Percentiles rank a stretch among this genome's conserved stretches.
phyloP scores from a whole-genome alignment of 2,113 vertebrate genomes.

The Dromiciops gliroides region DNA sequence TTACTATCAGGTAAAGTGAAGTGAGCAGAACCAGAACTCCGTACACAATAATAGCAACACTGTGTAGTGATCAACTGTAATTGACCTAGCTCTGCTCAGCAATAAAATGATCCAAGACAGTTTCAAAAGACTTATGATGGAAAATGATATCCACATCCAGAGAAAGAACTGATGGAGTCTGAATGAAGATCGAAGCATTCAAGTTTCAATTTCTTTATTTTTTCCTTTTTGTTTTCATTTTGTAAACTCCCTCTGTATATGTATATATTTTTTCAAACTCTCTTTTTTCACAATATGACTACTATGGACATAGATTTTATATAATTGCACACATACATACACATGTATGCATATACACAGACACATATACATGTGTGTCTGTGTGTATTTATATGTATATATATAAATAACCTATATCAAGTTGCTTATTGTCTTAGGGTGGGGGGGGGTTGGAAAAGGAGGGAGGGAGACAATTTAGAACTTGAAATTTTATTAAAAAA shows the following conservation, averaged over 20 bases:
- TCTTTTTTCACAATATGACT: not conserved
- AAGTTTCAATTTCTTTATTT: not conserved
- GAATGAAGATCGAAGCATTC: not conserved
- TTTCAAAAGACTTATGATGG: not conserved
- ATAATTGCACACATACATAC: no score
- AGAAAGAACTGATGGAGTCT: not conserved
- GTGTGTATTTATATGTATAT: not conserved
- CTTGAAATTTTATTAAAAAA: not conserved
- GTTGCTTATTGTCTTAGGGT: no score
- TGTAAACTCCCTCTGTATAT: not conserved
- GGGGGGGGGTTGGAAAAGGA: no score
- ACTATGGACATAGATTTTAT: not conserved
- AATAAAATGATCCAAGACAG: not conserved
- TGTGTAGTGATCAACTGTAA: not conserved
- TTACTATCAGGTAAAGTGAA: not conserved
- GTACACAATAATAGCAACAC: not conserved
- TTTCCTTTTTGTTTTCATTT: not conserved
- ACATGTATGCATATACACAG: no score
- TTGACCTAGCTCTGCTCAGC: not conserved
- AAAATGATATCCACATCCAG: not conserved
- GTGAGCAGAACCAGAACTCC: not conserved
- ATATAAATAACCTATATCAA: no score
- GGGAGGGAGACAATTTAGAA: not conserved
- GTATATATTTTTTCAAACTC: no score
- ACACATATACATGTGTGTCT: no score